Evolutionary conservation across 1,140 invertebrate genomes (phyloP).

Genomic region (Brachionus rubens): DNA sequence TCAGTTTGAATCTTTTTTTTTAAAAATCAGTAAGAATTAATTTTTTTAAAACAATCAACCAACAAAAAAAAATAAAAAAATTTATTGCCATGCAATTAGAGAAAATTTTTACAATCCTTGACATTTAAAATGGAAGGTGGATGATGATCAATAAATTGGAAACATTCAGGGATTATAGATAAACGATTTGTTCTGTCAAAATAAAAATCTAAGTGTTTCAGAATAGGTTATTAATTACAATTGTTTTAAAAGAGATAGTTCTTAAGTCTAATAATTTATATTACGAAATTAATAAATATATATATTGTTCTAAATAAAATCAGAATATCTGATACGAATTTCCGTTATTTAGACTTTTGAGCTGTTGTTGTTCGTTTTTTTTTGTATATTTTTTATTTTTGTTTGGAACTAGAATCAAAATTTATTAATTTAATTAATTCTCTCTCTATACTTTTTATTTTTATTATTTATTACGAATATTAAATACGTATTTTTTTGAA

Average conservation of each 20-base stretch:
- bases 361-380: no score
- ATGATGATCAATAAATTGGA: no score
- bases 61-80: no score
- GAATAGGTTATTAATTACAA: conserved; percentile 34
- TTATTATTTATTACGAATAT: neutral
- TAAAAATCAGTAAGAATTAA: conserved; percentile 27
- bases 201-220: no score
- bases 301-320: neutral
- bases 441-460: neutral
- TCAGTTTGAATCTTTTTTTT: neutral
- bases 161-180: no score
- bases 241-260: neutral
- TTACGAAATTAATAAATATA: conserved; percentile 30
- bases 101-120: no score
- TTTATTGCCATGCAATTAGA: conserved; percentile 40
- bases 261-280: neutral
- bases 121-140: no score
- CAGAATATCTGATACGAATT: conserved; percentile 5
- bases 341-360: conserved; percentile 7
- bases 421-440: no score
- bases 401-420: no score
- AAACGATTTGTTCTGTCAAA: no score
- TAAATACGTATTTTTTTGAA: no score
- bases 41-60: neutral
- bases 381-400: no score